These are phyloP conservation scores for Tipula unca DNA, from an alignment of 2,888 invertebrate species.

Conservation along the genomic window DNA sequence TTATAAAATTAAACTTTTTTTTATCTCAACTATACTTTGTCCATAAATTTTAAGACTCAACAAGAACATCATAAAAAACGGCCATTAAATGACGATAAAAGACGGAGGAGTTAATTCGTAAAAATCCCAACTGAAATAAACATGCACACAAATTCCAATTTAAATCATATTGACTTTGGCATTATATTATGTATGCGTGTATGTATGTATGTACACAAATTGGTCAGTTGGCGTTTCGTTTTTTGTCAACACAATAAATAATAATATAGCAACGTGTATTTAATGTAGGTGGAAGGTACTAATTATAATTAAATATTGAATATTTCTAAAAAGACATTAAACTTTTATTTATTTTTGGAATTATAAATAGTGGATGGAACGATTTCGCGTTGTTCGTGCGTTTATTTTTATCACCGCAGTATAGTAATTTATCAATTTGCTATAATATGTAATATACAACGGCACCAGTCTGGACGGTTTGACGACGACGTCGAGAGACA, in stretches of 20 bases:
- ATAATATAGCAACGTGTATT: not conserved
- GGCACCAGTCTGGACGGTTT: not conserved
- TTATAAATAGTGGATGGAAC: not conserved
- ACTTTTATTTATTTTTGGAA: not conserved
- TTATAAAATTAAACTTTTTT: no score
- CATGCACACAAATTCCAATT: not conserved
- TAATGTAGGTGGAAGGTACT: not conserved
- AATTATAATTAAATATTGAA: not conserved
- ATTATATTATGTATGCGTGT: no score
- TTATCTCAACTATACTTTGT: no score
- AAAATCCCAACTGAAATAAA: not conserved
- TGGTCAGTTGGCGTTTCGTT: not conserved
- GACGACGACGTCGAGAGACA: not conserved
- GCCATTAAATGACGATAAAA: not conserved
- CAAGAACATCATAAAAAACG: not conserved
- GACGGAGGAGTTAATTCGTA: not conserved
- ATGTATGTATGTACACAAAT: not conserved
- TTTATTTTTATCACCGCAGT: not conserved
- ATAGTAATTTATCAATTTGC: not conserved
- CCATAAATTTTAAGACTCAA: not conserved
- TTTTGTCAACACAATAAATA: not conserved
- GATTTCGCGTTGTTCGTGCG: not conserved
- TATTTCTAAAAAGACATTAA: not conserved
- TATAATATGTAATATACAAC: no score
- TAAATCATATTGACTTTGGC: not conserved